Evolutionary conservation across 2,113 vertebrate species (phyloP).

Genomic region (Takifugu flavidus): DNA sequence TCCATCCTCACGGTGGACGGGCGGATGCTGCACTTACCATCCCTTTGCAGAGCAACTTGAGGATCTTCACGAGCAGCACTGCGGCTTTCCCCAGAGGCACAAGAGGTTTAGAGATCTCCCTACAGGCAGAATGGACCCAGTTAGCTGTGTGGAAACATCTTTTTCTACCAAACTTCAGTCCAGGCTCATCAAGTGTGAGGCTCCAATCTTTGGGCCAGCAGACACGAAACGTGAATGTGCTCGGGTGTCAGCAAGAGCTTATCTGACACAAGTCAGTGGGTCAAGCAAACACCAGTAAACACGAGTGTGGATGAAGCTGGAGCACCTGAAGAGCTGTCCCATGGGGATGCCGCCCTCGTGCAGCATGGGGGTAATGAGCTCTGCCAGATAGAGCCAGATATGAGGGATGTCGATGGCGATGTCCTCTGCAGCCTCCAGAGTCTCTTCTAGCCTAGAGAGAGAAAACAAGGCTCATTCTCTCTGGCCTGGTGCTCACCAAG

Average conservation of each 20-base stretch:
- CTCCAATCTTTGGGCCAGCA: neutral
- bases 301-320: too few species aligned
- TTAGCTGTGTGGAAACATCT: too few species aligned
- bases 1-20: neutral
- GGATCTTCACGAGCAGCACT: slow-evolving; percentile 83
- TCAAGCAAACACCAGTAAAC: too few species aligned
- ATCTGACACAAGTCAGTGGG: too few species aligned
- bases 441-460: slow-evolving; percentile 82
- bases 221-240: neutral
- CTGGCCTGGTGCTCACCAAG: neutral
- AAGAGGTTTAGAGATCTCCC: slow-evolving; percentile 91
- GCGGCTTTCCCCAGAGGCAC: slow-evolving; percentile 85
- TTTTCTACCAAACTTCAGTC: too few species aligned
- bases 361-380: slow-evolving; percentile 88
- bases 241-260: too few species aligned
- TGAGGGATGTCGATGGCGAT: slow-evolving; percentile 98
- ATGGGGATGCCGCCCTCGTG: slow-evolving; percentile 89
- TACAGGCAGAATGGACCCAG: slow-evolving; percentile 45
- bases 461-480: neutral
- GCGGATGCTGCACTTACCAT: slow-evolving; percentile 72
- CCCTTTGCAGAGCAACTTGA: slow-evolving; percentile 88
- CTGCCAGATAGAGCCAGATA: slow-evolving; percentile 94
- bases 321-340: slow-evolving; percentile 88
- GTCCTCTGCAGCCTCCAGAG: slow-evolving; percentile 88
- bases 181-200: neutral